phyloP scores from a whole-genome alignment of 2,797 vertebrate genomes.

The Taeniopygia guttata region DNA sequence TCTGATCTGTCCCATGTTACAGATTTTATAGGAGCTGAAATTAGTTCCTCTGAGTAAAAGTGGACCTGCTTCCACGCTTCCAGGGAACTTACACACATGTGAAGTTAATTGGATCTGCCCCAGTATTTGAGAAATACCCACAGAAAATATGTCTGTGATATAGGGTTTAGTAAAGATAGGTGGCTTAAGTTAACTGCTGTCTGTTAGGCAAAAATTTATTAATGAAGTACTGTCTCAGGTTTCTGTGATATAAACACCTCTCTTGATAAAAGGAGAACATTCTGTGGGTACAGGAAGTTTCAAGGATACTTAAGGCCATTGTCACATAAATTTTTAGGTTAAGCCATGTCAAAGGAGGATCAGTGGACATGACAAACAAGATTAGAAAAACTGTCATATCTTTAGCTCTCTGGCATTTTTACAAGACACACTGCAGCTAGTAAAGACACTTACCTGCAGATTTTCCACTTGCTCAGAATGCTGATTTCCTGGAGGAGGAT shows the following conservation, averaged over 20 bases:
- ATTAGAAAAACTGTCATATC: background rate
- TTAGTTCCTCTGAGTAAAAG: background rate
- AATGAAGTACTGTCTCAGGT: background rate
- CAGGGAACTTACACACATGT: background rate
- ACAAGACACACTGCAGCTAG: background rate
- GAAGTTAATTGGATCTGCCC: background rate
- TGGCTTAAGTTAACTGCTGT: background rate
- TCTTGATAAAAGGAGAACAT: background rate
- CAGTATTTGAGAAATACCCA: background rate
- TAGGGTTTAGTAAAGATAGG: background rate
- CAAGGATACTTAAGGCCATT: background rate
- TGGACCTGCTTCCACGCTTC: background rate
- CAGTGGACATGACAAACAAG: background rate
- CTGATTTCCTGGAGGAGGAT: slow-evolving; percentile 35
- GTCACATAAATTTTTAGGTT: background rate
- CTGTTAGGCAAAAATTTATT: background rate
- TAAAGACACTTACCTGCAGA: slow-evolving; percentile 69
- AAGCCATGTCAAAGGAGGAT: background rate
- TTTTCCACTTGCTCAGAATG: slow-evolving; percentile 46
- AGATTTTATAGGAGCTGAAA: background rate
- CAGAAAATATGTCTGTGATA: background rate
- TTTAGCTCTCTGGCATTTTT: background rate
- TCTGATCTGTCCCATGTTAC: background rate
- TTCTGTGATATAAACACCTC: background rate
- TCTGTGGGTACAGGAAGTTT: background rate